Evolutionary conservation across 2,797 vertebrate species (phyloP), one percentile per base, ranked within the genome.

Genomic region (Lophius americanus): DNA sequence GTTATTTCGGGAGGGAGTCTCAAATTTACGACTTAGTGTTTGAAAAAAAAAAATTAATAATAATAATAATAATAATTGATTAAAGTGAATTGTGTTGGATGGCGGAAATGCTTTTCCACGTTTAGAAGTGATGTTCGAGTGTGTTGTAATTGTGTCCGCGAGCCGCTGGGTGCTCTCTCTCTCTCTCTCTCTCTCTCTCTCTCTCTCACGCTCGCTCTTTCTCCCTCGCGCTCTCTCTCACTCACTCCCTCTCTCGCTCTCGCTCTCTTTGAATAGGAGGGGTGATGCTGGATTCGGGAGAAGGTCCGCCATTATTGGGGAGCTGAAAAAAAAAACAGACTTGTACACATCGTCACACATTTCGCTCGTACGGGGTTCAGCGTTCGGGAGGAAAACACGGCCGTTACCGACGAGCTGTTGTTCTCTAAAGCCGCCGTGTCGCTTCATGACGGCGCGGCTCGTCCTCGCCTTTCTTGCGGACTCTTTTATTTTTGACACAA

Each of bases 291-390:
- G 89, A 90, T 90, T 90, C 88, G 68, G 89, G 85, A 94, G 91
- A 93, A 90, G 88, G 88, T 90, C 93, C 94, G 93, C 93, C 93
- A 94, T 95, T 95, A 94, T 92, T 89, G 92, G 88, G 91, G 93
- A 92, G 89, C 92, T 77, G 88, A 76, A 86, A 73, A 86, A 85
- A 69, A 90, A 90, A 91, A 85, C 68, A 84, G 85, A 85, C 85
- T 85, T 85, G 61, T 43, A 73, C 83, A 80, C 89, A 85, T 79
- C 83, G 87, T 88, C 90, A 88, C 87, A 81, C 86, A 78, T 80
- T 88, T 77, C 53, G 84, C 75, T 79, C 76, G 87, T 51, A 46
- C 52, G 68, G 52, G 59, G 66, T 74, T 86, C 33, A 76, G 76
- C 77, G 23, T 49, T 12, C 49, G 83, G 68, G 76, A 84, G 76